Base-by-base conservation (phyloP, 2,888 invertebrate genomes). In the Tolmerus cingulatus region DNA sequence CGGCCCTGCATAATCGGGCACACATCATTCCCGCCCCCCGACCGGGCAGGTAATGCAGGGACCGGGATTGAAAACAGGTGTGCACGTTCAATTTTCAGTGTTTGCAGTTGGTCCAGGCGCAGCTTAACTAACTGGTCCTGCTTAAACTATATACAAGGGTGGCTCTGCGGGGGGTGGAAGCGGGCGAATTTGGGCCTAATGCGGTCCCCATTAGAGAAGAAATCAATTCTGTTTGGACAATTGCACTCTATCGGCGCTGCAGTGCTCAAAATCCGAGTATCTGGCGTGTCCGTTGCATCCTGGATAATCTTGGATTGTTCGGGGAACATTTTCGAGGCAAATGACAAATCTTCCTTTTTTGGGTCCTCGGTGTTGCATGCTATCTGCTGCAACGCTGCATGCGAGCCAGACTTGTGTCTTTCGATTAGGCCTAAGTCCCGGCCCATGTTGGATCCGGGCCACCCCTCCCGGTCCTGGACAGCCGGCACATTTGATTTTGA, bases 211-310 rank as follows among this genome's bases (percentile, higher is more conserved):
- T 79, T 79, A 79, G 46, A 79, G 46, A 84, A 27, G 74, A 84
- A 84, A 84, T 84, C 84, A 84, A 84, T 84, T 66, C 84, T 66
- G 27, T 84, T 84, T 84, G 74, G 66, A 84, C 84, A 84, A 84
- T 84, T 84, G 57, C 40, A 34, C 66, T 57, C 23, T 66, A 84
- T 57, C 57, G 23, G 40, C 16, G 23, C 43, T 79, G 40, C 27
- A 66, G 46, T 46, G 79, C 79, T 84, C 40, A 14, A 34, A 84
- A 84, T 19, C 66, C 30, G 57, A 66, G 40, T 57, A 57, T 37
- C 40, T 30, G 46, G 19, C 27, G 79, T 27, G 46, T 46, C 46
- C 23, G 66, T 82, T 82, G 40, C 14, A 84, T 84, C 66, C 40
- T 37, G 19, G 66, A 57, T 66, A 84, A 51, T 27, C 81, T 79